Percentiles rank a stretch among this genome's conserved stretches.
Conservation (phyloP, 2,113 vertebrate genomes). For the Silurus glanis region DNA sequence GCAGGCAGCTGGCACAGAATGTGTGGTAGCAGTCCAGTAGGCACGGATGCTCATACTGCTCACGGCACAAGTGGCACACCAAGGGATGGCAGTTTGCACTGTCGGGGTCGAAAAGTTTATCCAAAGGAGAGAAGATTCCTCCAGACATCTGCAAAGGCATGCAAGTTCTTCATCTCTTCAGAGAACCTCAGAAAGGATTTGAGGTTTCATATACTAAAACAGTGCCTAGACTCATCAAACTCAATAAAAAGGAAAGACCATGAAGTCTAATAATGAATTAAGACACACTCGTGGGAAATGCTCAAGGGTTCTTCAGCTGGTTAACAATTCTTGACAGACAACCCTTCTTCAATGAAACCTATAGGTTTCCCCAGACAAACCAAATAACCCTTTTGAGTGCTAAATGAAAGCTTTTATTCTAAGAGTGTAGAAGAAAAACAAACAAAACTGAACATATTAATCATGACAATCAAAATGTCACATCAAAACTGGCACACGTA, state of each 20-base stretch:
- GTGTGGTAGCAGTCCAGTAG: constrained; percentile 85
- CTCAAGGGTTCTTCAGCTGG: neutral
- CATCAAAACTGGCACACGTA: neutral
- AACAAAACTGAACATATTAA: neutral
- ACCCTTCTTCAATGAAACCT: neutral
- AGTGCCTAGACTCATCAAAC: neutral
- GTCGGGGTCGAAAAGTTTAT: constrained; percentile 72
- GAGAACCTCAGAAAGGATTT: neutral
- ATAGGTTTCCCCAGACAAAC: neutral
- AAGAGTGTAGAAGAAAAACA: neutral
- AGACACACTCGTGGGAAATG: neutral
- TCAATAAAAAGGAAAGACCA: no score
- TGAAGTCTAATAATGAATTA: neutral
- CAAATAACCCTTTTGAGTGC: neutral
- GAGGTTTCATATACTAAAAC: constrained; percentile 2
- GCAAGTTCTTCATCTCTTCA: neutral
- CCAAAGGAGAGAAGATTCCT: constrained; percentile 76
- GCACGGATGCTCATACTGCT: constrained; percentile 80
- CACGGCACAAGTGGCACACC: constrained; percentile 81
- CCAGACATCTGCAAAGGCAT: constrained; percentile 75
- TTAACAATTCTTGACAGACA: neutral
- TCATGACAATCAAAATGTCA: neutral
- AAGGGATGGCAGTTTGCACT: constrained; percentile 76
- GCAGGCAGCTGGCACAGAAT: constrained; percentile 80
- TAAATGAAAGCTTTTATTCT: constrained; percentile 3